Percentiles rank a stretch among this genome's conserved stretches.
phyloP scores from a whole-genome alignment of 92 coral and sea anemone genomes.

The Phymanthus crucifer region DNA sequence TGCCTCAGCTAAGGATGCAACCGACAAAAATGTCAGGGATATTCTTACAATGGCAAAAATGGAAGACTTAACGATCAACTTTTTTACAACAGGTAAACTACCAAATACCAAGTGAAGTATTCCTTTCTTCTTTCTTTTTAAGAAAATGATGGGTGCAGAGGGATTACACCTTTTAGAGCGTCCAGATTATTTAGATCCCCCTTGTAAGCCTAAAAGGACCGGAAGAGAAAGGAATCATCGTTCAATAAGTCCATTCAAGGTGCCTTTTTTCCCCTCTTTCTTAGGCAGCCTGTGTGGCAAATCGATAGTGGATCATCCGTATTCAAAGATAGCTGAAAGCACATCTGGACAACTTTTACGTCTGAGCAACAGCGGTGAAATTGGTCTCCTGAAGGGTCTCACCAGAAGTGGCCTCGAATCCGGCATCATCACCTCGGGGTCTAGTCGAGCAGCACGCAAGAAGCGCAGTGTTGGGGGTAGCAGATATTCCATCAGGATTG shows the following conservation, averaged over 20 bases:
- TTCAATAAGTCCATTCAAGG: no score
- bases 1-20: conserved; percentile 82
- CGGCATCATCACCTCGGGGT: conserved; percentile 58
- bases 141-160: no score
- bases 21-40: conserved; percentile 49
- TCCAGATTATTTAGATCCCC: no score
- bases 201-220: no score
- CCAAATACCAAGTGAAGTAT: neutral
- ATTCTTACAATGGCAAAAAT: conserved; percentile 36
- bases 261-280: neutral
- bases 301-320: conserved; percentile 17
- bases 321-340: conserved; percentile 54
- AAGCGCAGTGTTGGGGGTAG: conserved; percentile 44
- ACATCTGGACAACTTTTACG: conserved; percentile 70
- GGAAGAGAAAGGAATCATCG: neutral
- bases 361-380: conserved; percentile 40
- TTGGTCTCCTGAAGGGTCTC: conserved; percentile 54
- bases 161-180: no score
- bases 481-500: conserved; percentile 52
- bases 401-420: conserved; percentile 72
- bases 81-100: conserved; percentile 69
- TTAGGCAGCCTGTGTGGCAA: neutral
- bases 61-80: conserved; percentile 61
- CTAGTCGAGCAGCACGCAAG: conserved; percentile 51
- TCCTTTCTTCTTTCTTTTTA: neutral